These are phyloP conservation scores for Semotilus atromaculatus DNA, from an alignment of 2,797 vertebrate genomes.

Conservation along the genomic window DNA sequence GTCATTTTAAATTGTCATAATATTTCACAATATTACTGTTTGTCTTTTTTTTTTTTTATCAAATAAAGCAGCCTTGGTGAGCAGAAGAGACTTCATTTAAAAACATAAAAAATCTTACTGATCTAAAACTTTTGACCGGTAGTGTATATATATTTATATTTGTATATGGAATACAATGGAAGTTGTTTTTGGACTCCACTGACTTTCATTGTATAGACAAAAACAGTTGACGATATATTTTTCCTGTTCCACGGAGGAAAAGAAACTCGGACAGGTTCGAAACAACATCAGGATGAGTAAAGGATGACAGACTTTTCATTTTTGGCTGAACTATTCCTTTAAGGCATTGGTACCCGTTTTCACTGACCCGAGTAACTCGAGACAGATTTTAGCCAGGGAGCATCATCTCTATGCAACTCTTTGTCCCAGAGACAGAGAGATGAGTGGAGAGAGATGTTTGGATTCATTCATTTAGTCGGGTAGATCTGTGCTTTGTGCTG, in stretches of 20 bases:
- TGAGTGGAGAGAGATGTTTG: background rate
- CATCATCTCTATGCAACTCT: background rate
- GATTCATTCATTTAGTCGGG: conserved; percentile 19
- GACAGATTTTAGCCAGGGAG: background rate
- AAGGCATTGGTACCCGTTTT: background rate
- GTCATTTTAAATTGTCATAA: too few relatives aligned
- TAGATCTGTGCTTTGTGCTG: conserved; percentile 7
- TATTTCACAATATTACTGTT: too few relatives aligned
- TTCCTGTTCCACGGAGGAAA: background rate
- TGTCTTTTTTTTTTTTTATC: too few relatives aligned
- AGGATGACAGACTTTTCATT: background rate
- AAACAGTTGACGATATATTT: background rate
- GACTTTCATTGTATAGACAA: background rate
- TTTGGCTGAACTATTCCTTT: background rate
- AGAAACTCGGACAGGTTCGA: background rate
- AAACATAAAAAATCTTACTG: too few relatives aligned
- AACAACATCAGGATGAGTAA: conserved; percentile 6
- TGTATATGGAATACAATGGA: too few relatives aligned
- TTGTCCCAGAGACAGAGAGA: conserved; percentile 33
- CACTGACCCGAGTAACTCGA: background rate
- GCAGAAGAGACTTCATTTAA: too few relatives aligned
- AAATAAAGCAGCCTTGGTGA: too few relatives aligned
- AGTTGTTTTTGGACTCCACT: background rate
- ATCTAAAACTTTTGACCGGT: too few relatives aligned
- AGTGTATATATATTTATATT: too few relatives aligned